Evolutionary conservation across 2,888 invertebrate species (phyloP).

Genomic region (Cyrtodaria siliqua): DNA sequence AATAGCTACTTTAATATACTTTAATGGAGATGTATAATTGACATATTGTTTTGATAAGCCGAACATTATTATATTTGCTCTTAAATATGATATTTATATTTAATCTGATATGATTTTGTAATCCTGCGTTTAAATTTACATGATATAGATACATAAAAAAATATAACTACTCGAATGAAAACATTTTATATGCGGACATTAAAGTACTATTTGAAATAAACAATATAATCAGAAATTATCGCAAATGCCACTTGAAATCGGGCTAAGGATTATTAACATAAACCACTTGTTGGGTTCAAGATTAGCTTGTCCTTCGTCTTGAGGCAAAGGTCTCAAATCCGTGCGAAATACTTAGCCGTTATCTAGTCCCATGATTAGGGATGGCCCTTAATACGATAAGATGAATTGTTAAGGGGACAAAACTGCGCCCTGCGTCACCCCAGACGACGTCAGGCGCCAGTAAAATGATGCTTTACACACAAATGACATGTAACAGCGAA

Average conservation of each 20-base stretch:
- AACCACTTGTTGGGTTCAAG: constrained; percentile 30
- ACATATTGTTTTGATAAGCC: too few species aligned
- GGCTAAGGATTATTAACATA: constrained; percentile 27
- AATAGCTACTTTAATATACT: too few species aligned
- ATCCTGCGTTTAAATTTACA: too few species aligned
- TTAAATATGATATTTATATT: too few species aligned
- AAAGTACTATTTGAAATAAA: too few species aligned
- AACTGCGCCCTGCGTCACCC: constrained; percentile 41
- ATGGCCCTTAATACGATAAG: constrained; percentile 26
- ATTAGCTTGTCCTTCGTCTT: neutral
- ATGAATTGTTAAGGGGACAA: constrained; percentile 44
- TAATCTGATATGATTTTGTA: too few species aligned
- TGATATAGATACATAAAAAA: too few species aligned
- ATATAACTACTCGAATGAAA: too few species aligned
- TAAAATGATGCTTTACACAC: neutral
- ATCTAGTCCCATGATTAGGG: constrained; percentile 24
- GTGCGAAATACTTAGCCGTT: constrained; percentile 42
- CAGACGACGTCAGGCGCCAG: constrained; percentile 44
- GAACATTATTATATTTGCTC: too few species aligned
- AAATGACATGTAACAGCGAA: neutral
- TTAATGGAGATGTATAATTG: too few species aligned
- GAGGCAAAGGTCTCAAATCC: constrained; percentile 28
- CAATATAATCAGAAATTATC: neutral
- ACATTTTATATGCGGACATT: too few species aligned
- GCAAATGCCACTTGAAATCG: constrained; percentile 35